Conservation (phyloP, 2,888 invertebrate genomes). For the Diachrysia chrysitis region DNA sequence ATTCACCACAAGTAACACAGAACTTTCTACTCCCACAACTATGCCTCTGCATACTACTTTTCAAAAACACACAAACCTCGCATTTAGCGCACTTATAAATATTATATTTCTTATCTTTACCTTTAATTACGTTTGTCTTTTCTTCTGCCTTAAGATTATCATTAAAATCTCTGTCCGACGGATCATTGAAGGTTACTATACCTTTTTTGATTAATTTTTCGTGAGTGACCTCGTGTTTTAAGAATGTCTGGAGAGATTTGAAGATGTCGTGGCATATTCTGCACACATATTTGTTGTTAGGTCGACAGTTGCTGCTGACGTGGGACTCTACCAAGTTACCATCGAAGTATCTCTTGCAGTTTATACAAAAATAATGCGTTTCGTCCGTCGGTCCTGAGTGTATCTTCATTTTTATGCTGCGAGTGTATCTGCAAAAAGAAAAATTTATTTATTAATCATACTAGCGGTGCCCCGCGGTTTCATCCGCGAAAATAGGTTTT, state of each 20-base stretch:
- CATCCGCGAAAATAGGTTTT: no score
- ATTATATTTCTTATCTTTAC: background rate
- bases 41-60: conserved; percentile 17
- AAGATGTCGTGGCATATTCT: background rate
- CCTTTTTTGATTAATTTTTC: background rate
- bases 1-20: conserved; percentile 47
- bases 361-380: conserved; percentile 29
- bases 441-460: no score
- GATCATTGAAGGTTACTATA: conserved; percentile 9
- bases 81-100: conserved; percentile 38
- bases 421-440: conserved; percentile 19
- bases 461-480: no score
- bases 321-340: conserved; percentile 7
- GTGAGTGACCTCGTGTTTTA: background rate
- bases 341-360: conserved; percentile 20
- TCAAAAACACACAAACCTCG: conserved; percentile 25
- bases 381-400: background rate
- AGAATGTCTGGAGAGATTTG: conserved; percentile 16
- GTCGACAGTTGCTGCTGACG: background rate
- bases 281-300: conserved; percentile 6
- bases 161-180: background rate
- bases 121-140: background rate
- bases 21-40: conserved; percentile 1
- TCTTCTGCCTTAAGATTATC: background rate
- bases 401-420: conserved; percentile 32